Evolutionary conservation across 2,797 vertebrate species (phyloP).

Genomic region (Pipistrellus pygmaeus): DNA sequence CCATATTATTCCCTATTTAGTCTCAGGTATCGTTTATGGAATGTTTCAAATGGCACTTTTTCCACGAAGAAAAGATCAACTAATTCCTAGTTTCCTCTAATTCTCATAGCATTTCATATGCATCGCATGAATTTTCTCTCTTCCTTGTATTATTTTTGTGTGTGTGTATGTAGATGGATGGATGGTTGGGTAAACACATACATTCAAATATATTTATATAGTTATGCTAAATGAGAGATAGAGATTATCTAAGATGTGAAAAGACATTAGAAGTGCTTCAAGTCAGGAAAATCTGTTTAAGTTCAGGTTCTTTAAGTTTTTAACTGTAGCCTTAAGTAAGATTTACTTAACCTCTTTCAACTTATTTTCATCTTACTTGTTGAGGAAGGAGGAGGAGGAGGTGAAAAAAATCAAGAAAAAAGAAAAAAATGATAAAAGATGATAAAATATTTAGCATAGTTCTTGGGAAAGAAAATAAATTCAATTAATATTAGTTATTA

Average conservation of each 20-base stretch:
- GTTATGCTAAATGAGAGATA: background rate
- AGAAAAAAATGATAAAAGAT: background rate
- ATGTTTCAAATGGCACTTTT: background rate
- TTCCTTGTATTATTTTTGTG: background rate
- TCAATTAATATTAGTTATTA: background rate
- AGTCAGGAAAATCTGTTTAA: background rate
- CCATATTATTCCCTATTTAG: background rate
- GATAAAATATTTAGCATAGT: background rate
- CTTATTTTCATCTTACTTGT: background rate
- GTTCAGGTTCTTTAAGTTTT: background rate
- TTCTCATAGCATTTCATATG: background rate
- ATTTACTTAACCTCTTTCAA: background rate
- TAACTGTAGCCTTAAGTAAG: background rate
- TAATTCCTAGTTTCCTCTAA: background rate
- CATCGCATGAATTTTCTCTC: background rate
- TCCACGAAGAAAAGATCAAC: background rate
- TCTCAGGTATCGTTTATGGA: background rate
- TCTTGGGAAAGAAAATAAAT: slow-evolving; percentile 32
- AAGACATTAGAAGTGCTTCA: background rate
- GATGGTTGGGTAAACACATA: background rate
- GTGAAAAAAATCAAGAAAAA: background rate
- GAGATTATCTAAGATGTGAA: background rate
- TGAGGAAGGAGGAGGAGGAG: background rate
- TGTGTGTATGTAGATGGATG: background rate
- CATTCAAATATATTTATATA: background rate